Evolutionary conservation across 2,113 vertebrate genomes (phyloP).

Genomic region (Puffinus mauretanicus): DNA sequence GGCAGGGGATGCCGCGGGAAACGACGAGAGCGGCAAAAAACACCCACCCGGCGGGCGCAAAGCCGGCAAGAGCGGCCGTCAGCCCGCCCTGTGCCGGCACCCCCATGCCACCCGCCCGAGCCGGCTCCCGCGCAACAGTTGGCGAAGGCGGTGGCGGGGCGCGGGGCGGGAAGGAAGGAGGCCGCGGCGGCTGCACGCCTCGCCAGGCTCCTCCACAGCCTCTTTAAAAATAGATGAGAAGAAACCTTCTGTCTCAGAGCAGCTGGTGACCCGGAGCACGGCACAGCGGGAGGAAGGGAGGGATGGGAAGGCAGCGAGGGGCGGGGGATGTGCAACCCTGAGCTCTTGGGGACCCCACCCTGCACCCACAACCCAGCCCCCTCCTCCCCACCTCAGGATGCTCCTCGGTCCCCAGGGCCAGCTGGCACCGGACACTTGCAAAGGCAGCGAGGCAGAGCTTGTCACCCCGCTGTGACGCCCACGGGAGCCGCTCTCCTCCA

Average conservation of each 20-base stretch:
- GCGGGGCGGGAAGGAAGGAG: not conserved
- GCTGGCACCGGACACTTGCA: not conserved
- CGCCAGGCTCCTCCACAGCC: conserved; percentile 75
- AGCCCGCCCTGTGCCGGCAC: accelerated
- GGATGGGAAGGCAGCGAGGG: not conserved
- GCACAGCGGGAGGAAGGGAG: not conserved
- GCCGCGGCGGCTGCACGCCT: not conserved
- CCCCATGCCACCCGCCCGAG: not conserved
- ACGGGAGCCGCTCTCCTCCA: not conserved
- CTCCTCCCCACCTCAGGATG: not conserved
- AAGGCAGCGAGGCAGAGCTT: accelerated
- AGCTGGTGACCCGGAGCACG: conserved; percentile 28
- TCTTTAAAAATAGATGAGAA: conserved; percentile 83
- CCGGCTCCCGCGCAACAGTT: not conserved
- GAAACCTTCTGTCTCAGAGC: conserved; percentile 74
- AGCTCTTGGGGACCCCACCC: not conserved
- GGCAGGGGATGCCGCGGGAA: not conserved
- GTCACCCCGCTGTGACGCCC: not conserved
- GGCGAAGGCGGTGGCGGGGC: accelerated
- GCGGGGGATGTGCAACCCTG: not conserved
- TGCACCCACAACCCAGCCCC: not conserved
- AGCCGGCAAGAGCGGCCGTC: accelerated
- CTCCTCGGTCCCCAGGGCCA: not conserved
- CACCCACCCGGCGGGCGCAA: accelerated
- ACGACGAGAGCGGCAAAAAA: accelerated